Evolutionary conservation across 2,888 invertebrate species (phyloP), one percentile per base, ranked within the genome.

Genomic region (Scaptomyza reducta): DNA sequence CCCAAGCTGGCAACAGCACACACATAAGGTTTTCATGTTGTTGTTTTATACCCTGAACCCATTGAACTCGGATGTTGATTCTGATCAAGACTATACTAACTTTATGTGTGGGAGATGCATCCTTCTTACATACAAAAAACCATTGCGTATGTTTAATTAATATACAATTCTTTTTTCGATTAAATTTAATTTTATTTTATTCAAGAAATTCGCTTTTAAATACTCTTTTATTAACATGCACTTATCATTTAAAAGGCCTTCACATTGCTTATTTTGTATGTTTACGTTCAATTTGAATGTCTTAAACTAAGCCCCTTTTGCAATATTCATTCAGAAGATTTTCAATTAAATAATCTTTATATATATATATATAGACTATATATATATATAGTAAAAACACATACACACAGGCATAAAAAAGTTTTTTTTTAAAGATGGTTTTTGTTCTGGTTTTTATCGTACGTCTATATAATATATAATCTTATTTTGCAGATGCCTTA

Each of bases 181-280:
- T 35, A n/a, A n/a, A n/a, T 35, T 42, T 54, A 13, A 54, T 18
- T 55, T 64, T 66, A 47, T 57, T 66, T 41, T 11, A 46, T 22
- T 22, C 22, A 22, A 22, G 22, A 42, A 57, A 27, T 5, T 6
- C 6, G 27, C 27, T 7, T 27, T 27, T 27, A 7, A 40, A 50
- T 56, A 40, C 18, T 66, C 41, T 66, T 47, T 11, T 18, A 66
- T 61, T 54, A 47, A 27, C 38, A 56, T 40, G 31, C 10, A 56
- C 56, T 57, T 55, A 47, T 57, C 38, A 59, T 55, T 51, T 57
- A 38, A 61, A 79, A 74, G 79, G 69, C 77, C 63, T 62, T 75
- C 41, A 53, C 25, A 54, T 72, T 77, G 50, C 50, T 76, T 25
- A 38, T 49, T 62, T 66, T 46, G 54, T 59, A 53, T 44, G 44